Evolutionary conservation across 1,140 invertebrate genomes (phyloP).

Genomic region (Drosophila lacteicornis): DNA sequence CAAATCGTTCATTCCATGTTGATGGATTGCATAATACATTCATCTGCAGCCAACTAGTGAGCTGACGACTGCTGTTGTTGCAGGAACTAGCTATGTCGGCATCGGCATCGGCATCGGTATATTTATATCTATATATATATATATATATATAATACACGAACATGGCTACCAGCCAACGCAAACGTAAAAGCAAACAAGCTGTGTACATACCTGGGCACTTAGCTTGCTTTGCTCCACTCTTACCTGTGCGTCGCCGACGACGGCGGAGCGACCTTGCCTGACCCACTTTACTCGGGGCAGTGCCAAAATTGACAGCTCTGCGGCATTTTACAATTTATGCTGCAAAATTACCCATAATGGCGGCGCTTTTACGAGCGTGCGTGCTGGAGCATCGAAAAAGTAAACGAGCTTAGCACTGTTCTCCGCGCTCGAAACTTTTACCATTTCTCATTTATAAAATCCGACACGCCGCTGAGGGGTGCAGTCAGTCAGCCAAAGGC

Average conservation of each 20-base stretch:
- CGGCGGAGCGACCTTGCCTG: conserved; percentile 76
- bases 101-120: not conserved
- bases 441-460: conserved; percentile 68
- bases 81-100: conserved; percentile 35
- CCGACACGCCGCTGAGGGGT: conserved; percentile 59
- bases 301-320: conserved; percentile 78
- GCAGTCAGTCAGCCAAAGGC: conserved; percentile 29
- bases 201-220: conserved; percentile 20
- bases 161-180: conserved; percentile 52
- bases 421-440: conserved; percentile 20
- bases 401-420: conserved; percentile 13
- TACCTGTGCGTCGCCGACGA: conserved; percentile 10
- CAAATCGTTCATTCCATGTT: conserved; percentile 36
- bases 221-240: conserved; percentile 18
- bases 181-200: conserved; percentile 36
- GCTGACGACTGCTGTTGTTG: conserved; percentile 33
- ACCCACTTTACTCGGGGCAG: conserved; percentile 75
- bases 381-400: conserved; percentile 55
- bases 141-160: conserved; percentile 23
- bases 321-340: conserved; percentile 78
- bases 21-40: conserved; percentile 49
- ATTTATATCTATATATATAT: conserved; percentile 2
- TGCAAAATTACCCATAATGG: conserved; percentile 62
- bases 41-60: conserved; percentile 36
- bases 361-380: conserved; percentile 53